Evolutionary conservation across 2,113 vertebrate species (phyloP), one percentile per base, ranked within the genome.

Genomic region (Hystrix brachyura): DNA sequence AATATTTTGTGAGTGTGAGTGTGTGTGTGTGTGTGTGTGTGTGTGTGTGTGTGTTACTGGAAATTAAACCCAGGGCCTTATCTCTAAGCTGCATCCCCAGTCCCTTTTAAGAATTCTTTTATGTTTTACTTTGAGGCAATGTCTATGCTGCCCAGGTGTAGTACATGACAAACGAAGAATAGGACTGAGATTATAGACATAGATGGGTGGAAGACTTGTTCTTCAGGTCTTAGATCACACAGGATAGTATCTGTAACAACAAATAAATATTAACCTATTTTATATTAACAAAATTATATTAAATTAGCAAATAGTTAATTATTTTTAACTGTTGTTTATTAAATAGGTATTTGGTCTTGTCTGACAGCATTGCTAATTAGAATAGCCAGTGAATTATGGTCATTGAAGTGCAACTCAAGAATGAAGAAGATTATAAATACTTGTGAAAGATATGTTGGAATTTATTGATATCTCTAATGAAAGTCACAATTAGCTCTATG

Each of bases 381-480:
- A 94, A 34, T 87, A 80, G 23, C 57, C 94, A 76, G 60, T 48
- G 7, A 91, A 43, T 74, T 84, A 69, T 15, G 23, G 43, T 87
- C 83, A 67, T 48, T 72, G 71, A 90, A 87, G 15, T 92, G 1
- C 53, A 91, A 85, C 7, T 60, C 19, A 82, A 93, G 29, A 86
- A 38, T 85, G 87, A 87, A 64, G 76, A 90, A 79, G 82, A 46
- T 19, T 87, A 69, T 65, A 89, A 79, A 60, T 90, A 59, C 25
- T 96, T 74, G 34, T 67, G 91, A 95, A 92, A 69, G 74, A 79
- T 83, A 92, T 46, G 43, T 27, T 84, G 23, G 64, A 57, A 95
- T 74, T 92, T 64, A 84, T 12, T 18, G 57, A 51, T 67, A 13
- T 67, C 51, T 19, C 7, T 15, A 94, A 57, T 71, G 62, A 96